Base-by-base conservation (phyloP, 2,888 invertebrate genomes). In the Caenorhabditis wallacei region DNA sequence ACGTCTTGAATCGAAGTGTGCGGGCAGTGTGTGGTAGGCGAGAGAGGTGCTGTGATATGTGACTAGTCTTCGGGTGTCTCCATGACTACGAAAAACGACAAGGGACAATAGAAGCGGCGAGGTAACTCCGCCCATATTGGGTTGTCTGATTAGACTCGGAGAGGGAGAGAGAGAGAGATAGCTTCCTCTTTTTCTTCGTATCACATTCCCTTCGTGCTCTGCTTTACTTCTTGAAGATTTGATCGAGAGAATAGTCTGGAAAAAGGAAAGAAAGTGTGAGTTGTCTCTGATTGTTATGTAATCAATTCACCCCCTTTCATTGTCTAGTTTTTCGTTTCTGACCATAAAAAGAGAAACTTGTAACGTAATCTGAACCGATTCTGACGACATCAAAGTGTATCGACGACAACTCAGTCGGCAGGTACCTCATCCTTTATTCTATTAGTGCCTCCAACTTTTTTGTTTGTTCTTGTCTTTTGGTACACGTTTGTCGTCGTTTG, bases 391-490 rank as follows among this genome's bases (percentile, higher is more conserved):
- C 66, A 26, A 66, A 43, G 68, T 61, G 53, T 37, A 59, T 69
- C 71, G 43, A 64, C 61, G 18, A n/a, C 2, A 8, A 1, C 46
- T 48, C 46, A 18, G 54, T 30, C 64, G 26, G 16, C 3, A 5
- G 30, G 46, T 56, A 76, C 68, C 69, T 69, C 69, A 69, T 78
- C 59, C 53, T 16, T 69, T 78, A 69, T 78, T 78, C 78, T 78
- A 76, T 76, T 76, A 69, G 61, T 53, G 54, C 53, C 37, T 22
- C 20, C 20, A 26, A n/a, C 4, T 30, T 30, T n/a, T 66, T 66
- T 75, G 75, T 51, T 61, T 48, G 68, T 48, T 37, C 48, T 22
- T 8, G 22, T 37, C 30, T 43, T n/a, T 35, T 43, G 53, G 68
- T 66, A 66, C 75, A 75, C 64, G 75, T 66, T 64, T 24, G 48